phyloP scores from a whole-genome alignment of 2,113 vertebrate species.

The Sander lucioperca region DNA sequence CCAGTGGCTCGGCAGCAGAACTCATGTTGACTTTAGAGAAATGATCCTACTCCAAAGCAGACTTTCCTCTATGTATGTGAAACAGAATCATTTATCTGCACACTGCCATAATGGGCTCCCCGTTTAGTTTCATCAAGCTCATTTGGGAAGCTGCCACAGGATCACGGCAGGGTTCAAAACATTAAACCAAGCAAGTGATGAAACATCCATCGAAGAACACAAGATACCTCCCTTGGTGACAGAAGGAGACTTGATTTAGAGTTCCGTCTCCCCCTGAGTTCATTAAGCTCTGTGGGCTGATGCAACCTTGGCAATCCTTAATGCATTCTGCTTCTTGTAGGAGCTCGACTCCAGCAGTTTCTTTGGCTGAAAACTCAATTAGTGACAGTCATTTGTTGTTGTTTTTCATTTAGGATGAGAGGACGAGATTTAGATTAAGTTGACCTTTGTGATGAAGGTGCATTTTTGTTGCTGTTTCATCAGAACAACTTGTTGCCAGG shows the following conservation, averaged over 20 bases:
- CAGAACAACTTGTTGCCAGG: constrained; percentile 11
- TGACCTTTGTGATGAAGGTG: constrained; percentile 43
- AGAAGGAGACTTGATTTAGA: constrained; percentile 63
- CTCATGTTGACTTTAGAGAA: constrained; percentile 53
- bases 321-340: constrained; percentile 39
- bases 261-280: constrained; percentile 59
- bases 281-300: constrained; percentile 70
- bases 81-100: constrained; percentile 47
- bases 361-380: constrained; percentile 18
- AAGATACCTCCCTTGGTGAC: constrained; percentile 56
- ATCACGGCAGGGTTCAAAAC: constrained; percentile 64
- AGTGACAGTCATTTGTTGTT: constrained; percentile 22
- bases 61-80: constrained; percentile 39
- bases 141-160: constrained; percentile 66
- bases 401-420: constrained; percentile 1
- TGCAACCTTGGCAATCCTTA: constrained; percentile 73
- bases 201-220: constrained; percentile 61
- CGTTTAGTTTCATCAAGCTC: constrained; percentile 68
- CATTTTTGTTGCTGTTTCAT: constrained; percentile 10
- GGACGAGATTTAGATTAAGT: constrained; percentile 34
- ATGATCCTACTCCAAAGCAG: constrained; percentile 14
- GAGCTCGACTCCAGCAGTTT: constrained; percentile 8
- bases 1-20: constrained; percentile 54
- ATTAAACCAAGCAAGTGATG: constrained; percentile 69
- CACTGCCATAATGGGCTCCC: constrained; percentile 57